phyloP scores from a whole-genome alignment of 2,797 vertebrate species.

The Orestias chungarensis region DNA sequence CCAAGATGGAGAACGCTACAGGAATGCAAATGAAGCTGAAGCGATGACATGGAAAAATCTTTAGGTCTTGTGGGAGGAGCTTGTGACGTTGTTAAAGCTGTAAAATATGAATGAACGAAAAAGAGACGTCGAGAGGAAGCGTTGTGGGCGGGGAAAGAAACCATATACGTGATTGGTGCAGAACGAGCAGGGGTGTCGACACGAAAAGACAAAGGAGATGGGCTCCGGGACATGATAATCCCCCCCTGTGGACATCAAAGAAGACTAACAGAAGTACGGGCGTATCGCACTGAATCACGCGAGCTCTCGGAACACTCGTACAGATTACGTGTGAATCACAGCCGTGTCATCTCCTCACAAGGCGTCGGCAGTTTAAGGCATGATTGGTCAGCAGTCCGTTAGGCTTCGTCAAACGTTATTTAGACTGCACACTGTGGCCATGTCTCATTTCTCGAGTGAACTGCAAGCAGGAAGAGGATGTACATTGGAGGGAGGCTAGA shows the following conservation, averaged over 20 bases:
- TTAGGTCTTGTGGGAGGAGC: constrained; percentile 25
- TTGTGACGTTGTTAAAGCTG: constrained; percentile 41
- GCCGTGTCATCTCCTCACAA: constrained; percentile 15
- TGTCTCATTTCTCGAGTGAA: constrained; percentile 9
- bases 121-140: constrained; percentile 32
- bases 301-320: neutral
- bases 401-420: constrained; percentile 36
- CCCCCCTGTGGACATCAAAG: neutral
- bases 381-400: constrained; percentile 46
- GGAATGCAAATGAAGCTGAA: constrained; percentile 66
- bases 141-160: constrained; percentile 63
- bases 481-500: neutral
- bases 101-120: constrained; percentile 76
- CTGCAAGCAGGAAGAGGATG: constrained; percentile 21
- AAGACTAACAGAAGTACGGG: constrained; percentile 2
- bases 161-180: constrained; percentile 55
- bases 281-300: constrained; percentile 5
- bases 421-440: constrained; percentile 15
- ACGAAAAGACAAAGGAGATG: constrained; percentile 55
- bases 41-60: constrained; percentile 38
- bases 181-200: constrained; percentile 40
- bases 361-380: constrained; percentile 13
- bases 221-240: constrained; percentile 26
- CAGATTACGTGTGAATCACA: constrained; percentile 39
- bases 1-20: constrained; percentile 49